Evolutionary conservation across 2,888 invertebrate species (phyloP).

Genomic region (Abrostola triplasia): DNA sequence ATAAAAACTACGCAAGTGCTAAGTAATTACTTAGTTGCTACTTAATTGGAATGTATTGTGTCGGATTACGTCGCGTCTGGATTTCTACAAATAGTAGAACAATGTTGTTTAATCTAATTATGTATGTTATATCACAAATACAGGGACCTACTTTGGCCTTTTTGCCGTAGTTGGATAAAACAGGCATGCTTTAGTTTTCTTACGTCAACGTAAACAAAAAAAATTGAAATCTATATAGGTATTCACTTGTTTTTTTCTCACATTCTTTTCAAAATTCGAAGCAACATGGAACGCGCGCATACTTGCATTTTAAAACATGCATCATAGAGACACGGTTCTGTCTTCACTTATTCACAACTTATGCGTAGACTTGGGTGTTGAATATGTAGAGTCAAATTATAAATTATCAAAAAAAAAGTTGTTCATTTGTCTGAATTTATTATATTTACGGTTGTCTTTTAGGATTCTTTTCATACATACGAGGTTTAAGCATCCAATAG

Average conservation of each 20-base stretch:
- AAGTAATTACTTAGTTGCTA: too few relatives aligned
- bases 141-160: too few relatives aligned
- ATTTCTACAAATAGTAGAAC: too few relatives aligned
- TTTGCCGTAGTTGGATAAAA: too few relatives aligned
- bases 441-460: neutral
- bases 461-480: neutral
- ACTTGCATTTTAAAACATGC: neutral
- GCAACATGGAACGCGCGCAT: slow-evolving; percentile 2
- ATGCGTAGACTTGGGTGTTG: slow-evolving; percentile 1
- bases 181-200: too few relatives aligned
- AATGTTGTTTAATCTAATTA: too few relatives aligned
- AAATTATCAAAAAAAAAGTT: neutral
- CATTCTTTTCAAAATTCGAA: neutral
- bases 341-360: neutral
- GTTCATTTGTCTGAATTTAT: neutral
- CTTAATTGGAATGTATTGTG: too few relatives aligned
- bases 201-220: neutral
- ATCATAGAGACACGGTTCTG: neutral
- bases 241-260: neutral
- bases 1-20: too few relatives aligned
- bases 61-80: too few relatives aligned
- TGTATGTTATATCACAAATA: too few relatives aligned
- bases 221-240: neutral
- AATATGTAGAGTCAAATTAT: neutral
- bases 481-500: too few relatives aligned